These are phyloP conservation scores for Neoniphon sammara DNA, from an alignment of 2,797 vertebrate genomes.

Conservation along the genomic window DNA sequence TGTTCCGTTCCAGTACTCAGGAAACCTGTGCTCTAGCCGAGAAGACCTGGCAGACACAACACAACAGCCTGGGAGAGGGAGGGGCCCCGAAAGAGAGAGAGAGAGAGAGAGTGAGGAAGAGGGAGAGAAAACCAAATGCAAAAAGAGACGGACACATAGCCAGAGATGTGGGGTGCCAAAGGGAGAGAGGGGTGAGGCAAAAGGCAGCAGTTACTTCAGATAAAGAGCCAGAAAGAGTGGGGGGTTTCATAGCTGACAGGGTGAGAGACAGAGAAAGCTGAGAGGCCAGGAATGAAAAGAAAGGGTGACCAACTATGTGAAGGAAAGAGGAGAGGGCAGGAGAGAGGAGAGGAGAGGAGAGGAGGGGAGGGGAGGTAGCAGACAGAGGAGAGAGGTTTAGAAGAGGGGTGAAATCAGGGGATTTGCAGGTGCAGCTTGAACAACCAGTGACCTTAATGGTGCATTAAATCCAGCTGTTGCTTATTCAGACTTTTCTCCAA, in stretches of 20 bases:
- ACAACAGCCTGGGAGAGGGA: conserved; percentile 77
- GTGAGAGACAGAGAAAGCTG: conserved; percentile 52
- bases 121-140: conserved; percentile 37
- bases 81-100: conserved; percentile 42
- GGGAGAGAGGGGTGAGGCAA: conserved; percentile 22
- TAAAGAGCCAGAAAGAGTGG: conserved; percentile 34
- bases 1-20: conserved; percentile 81
- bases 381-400: conserved; percentile 58
- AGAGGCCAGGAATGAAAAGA: conserved; percentile 57
- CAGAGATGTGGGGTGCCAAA: conserved; percentile 18
- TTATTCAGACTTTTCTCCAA: conserved; percentile 76
- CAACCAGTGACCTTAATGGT: conserved; percentile 82
- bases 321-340: conserved; percentile 62
- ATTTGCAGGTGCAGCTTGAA: conserved; percentile 84
- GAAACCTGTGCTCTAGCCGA: conserved; percentile 79
- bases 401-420: conserved; percentile 56
- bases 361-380: background rate
- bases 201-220: conserved; percentile 32
- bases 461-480: conserved; percentile 85
- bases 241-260: conserved; percentile 39
- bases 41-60: conserved; percentile 80
- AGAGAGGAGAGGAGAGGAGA: conserved; percentile 41
- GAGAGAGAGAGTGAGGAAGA: conserved; percentile 24
- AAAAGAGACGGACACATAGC: conserved; percentile 34
- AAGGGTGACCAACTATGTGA: conserved; percentile 49